Evolutionary conservation across 2,113 vertebrate genomes (phyloP), one percentile per base, ranked within the genome.

Genomic region (Copsychus sechellarum): DNA sequence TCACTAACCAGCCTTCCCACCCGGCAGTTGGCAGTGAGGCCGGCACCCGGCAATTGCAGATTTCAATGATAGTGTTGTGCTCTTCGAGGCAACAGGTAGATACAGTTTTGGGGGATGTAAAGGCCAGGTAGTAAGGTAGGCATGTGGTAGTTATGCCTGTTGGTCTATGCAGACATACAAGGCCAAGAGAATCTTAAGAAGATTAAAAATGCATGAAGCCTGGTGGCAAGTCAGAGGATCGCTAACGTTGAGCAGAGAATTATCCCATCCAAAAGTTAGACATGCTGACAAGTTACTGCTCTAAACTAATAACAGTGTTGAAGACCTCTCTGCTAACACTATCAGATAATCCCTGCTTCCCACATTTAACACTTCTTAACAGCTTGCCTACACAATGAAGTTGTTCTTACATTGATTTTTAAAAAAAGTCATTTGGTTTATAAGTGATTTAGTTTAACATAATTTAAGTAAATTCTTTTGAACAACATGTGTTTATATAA

Each of bases 381-480:
- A 82, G 72, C 86, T 97, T 97, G 95, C 94, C 94, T 96, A 96
- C 94, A 95, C 95, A 93, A 61, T 54, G 47, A 90, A 88, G 64
- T 92, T 94, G 86, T 93, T 97, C 94, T 92, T 90, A 88, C 80
- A 81, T 71, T 64, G 91, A 94, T 94, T 96, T 94, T 94, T 10
- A 1, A 60, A 88, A 97, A 93, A 81, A 58, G 51, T 74, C 51
- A 70, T 94, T 90, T 86, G 67, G n/a, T 88, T 96, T 94, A 57
- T 64, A 79, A 97, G 91, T 73, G 76, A 83, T 92, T 95, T 94
- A 88, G 38, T 90, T 93, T 85, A 88, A 73, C 47, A 58, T 31
- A 24, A 66, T 66, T 95, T 66, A 74, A 94, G 81, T 62, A 86
- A 86, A 66, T 78, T 88, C 38, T 90, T 81, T 78, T 71, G 72